phyloP scores from a whole-genome alignment of 2,888 invertebrate species.

The Leptinotarsa peninsularis region DNA sequence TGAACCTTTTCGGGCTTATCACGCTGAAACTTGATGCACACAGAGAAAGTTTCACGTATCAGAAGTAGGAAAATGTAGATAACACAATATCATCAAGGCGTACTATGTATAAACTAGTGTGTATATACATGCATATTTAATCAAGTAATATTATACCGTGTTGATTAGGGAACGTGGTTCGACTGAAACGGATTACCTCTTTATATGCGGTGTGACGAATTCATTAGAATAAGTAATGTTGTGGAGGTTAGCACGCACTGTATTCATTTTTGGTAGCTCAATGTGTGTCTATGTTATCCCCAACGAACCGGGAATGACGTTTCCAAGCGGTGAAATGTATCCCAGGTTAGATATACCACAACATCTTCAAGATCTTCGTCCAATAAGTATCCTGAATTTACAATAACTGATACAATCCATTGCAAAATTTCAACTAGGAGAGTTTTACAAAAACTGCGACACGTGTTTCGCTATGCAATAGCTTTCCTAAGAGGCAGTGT shows the following conservation, averaged over 20 bases:
- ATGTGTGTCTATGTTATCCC: too few species aligned
- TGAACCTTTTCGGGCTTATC: constrained; percentile 2
- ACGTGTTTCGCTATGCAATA: too few species aligned
- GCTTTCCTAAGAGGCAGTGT: too few species aligned
- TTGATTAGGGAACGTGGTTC: constrained; percentile 15
- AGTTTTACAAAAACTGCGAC: too few species aligned
- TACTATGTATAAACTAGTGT: constrained; percentile 9
- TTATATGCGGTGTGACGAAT: constrained; percentile 10
- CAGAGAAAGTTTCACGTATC: constrained; percentile 7
- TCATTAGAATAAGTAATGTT: constrained; percentile 7
- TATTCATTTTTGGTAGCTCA: neutral
- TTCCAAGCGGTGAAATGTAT: too few species aligned
- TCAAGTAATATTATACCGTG: constrained; percentile 12
- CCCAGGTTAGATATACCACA: too few species aligned
- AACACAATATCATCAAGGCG: constrained; percentile 11
- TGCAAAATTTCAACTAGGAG: too few species aligned
- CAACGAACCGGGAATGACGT: too few species aligned
- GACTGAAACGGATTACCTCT: constrained; percentile 17
- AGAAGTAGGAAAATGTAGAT: neutral
- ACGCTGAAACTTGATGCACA: neutral
- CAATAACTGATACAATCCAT: too few species aligned
- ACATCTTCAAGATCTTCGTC: too few species aligned
- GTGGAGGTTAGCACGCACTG: neutral
- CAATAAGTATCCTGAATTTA: too few species aligned
- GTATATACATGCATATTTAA: constrained; percentile 15